phyloP scores from a whole-genome alignment of 2,888 invertebrate species.

The Aspidiotus destructor region DNA sequence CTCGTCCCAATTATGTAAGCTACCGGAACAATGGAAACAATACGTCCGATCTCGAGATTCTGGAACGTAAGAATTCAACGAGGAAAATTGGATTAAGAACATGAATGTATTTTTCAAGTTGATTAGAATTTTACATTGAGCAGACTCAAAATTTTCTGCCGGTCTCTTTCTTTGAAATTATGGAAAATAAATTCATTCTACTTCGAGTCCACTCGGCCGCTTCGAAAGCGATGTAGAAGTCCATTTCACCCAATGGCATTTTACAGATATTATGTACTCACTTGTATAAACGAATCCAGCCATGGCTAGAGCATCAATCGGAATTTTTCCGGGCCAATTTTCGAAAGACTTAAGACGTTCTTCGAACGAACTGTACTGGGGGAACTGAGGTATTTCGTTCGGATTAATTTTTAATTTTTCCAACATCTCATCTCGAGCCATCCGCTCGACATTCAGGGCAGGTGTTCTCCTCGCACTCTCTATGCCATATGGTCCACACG shows the following conservation, averaged over 20 bases:
- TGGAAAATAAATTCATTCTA: too few species aligned
- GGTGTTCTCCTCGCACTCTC: slow-evolving; percentile 3
- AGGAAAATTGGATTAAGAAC: background rate
- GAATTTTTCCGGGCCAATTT: slow-evolving; percentile 75
- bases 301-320: slow-evolving; percentile 67
- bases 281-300: slow-evolving; percentile 92
- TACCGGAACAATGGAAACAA: slow-evolving; percentile 90
- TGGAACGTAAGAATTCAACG: background rate
- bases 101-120: too few species aligned
- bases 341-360: slow-evolving; percentile 61
- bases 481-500: slow-evolving; percentile 9
- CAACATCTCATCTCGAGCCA: background rate
- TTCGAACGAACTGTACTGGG: slow-evolving; percentile 56
- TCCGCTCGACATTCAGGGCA: background rate
- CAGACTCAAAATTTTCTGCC: background rate
- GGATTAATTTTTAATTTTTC: slow-evolving; percentile 14
- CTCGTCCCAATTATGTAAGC: slow-evolving; percentile 85
- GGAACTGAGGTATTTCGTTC: slow-evolving; percentile 7
- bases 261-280: slow-evolving; percentile 30
- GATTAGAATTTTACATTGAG: background rate
- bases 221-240: too few species aligned
- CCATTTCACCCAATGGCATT: too few species aligned
- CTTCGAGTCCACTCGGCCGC: too few species aligned
- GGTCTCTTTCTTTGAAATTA: background rate
- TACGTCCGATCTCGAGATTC: slow-evolving; percentile 56